phyloP scores from a whole-genome alignment of 2,113 vertebrate species.

The Tragelaphus imberbis region DNA sequence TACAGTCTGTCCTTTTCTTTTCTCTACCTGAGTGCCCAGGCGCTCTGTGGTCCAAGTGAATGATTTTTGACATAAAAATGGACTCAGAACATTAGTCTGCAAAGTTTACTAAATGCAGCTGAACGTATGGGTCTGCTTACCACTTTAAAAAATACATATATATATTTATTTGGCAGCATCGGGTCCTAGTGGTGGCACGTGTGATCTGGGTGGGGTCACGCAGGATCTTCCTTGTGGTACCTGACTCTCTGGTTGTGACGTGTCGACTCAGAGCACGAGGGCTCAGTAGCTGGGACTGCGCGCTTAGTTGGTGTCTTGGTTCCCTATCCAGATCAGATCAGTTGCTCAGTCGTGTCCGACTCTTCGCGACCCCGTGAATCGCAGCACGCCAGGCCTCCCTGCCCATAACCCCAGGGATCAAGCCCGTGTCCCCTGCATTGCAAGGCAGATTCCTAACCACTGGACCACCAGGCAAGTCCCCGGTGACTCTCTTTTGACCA shows the following conservation, averaged over 20 bases:
- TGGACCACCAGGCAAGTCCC: background rate
- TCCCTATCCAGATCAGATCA: background rate
- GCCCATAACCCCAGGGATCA: background rate
- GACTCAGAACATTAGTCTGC: background rate
- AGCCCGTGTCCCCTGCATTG: fast-evolving
- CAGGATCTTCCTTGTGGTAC: background rate
- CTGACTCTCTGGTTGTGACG: background rate
- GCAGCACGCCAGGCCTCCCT: too few species aligned
- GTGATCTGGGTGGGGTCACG: background rate
- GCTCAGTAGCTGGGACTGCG: background rate
- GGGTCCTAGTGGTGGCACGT: background rate
- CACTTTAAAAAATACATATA: background rate
- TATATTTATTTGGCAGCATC: background rate
- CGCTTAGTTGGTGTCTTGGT: background rate
- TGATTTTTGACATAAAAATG: background rate
- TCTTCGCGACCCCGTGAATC: too few species aligned
- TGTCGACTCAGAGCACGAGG: background rate
- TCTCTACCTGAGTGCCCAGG: background rate
- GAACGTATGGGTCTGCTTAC: background rate
- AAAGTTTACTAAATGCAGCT: background rate
- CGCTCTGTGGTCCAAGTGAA: background rate
- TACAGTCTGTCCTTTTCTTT: background rate
- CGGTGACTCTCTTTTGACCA: background rate
- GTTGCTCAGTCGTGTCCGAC: too few species aligned
- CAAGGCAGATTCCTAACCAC: background rate